A percentile compares a stretch with the other conserved stretches of the same genome.
phyloP scores from a whole-genome alignment of 2,797 vertebrate genomes.

The Xiphorhynchus erythropygius region DNA sequence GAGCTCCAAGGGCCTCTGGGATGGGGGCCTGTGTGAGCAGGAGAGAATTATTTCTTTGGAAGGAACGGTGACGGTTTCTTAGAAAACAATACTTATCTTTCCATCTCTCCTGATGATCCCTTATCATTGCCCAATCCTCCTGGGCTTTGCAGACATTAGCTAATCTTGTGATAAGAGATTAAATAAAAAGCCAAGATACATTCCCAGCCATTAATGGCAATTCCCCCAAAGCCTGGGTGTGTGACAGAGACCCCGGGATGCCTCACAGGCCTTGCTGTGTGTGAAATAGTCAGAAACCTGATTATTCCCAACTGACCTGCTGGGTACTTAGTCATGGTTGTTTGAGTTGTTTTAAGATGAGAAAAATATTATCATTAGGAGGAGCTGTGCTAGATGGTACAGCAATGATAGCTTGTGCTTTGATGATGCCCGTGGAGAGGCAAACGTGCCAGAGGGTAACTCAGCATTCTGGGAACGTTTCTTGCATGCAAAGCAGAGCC shows the following conservation, averaged over 20 bases:
- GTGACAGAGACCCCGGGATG: neutral
- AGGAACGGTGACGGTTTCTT: neutral
- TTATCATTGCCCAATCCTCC: constrained; percentile 40
- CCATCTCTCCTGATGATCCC: constrained; percentile 36
- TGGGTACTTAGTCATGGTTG: constrained; percentile 4
- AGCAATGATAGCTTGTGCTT: neutral
- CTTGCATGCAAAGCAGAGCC: neutral
- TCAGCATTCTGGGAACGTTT: neutral
- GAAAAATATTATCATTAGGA: constrained; percentile 44
- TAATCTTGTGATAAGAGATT: constrained; percentile 54
- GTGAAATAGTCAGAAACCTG: neutral
- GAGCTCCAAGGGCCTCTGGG: neutral
- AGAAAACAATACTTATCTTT: constrained; percentile 14
- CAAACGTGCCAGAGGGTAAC: neutral
- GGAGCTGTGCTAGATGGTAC: neutral
- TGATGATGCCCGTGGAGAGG: neutral
- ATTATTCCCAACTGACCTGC: constrained; percentile 18
- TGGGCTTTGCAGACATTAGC: constrained; percentile 2
- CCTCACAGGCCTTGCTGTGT: neutral
- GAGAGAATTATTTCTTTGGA: neutral
- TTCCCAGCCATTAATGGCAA: neutral
- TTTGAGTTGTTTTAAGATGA: constrained; percentile 9
- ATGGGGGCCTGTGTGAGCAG: neutral
- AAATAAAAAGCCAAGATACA: constrained; percentile 7
- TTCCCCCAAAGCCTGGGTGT: neutral